Evolutionary conservation across 1,140 invertebrate species (phyloP).

Genomic region (Caenorhabditis briggsae): DNA sequence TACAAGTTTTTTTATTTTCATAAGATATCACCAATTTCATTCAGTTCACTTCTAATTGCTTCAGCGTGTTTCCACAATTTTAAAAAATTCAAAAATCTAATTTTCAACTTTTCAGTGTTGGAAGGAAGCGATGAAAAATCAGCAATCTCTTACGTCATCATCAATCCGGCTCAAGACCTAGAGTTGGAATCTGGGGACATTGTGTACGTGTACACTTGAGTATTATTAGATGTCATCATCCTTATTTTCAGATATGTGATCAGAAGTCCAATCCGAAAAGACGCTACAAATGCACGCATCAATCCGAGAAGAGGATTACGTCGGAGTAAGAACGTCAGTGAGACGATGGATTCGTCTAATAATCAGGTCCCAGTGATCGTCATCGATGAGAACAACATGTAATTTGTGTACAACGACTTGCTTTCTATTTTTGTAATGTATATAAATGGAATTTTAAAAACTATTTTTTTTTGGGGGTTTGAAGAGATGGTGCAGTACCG

Average conservation of each 20-base stretch:
- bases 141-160: slow-evolving; percentile 95
- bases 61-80: slow-evolving; percentile 28
- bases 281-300: slow-evolving; percentile 60
- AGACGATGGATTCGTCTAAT: slow-evolving; percentile 20
- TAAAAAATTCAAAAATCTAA: background rate
- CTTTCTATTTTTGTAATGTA: background rate
- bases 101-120: slow-evolving; percentile 82
- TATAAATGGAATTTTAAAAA: background rate
- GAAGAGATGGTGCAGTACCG: background rate
- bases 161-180: slow-evolving; percentile 96
- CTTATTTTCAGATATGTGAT: slow-evolving; percentile 68
- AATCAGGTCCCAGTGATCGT: slow-evolving; percentile 34
- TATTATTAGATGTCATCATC: background rate
- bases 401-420: slow-evolving; percentile 27
- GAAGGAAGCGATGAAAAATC: slow-evolving; percentile 86
- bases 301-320: slow-evolving; percentile 66
- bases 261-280: slow-evolving; percentile 68
- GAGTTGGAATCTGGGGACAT: slow-evolving; percentile 95
- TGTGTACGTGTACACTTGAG: slow-evolving; percentile 83
- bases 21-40: background rate
- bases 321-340: slow-evolving; percentile 56
- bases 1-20: slow-evolving; percentile 21
- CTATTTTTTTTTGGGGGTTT: background rate
- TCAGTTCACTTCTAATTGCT: slow-evolving; percentile 44
- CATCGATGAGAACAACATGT: slow-evolving; percentile 38